Evolutionary conservation across 2,888 invertebrate species (phyloP), one percentile per base, ranked within the genome.

Genomic region (Muscina levida): DNA sequence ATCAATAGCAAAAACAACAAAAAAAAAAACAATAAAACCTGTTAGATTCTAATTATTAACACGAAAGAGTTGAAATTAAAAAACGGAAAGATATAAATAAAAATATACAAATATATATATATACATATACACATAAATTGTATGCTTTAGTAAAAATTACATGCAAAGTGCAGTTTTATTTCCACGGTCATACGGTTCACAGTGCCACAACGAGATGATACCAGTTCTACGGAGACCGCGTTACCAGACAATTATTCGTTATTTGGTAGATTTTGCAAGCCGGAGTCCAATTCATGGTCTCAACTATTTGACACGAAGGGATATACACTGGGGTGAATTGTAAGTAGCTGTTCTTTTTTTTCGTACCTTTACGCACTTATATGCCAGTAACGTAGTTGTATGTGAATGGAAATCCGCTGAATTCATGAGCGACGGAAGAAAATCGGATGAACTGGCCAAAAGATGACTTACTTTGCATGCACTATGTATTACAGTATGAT

Each of bases 241-340:
- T 56, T 37, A 57, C 0, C 82, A 82, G 65, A 65, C 13, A 0
- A n/a, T 57, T 56, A 44, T 80, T 42, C 53, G 75, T 15, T 80
- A 65, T 71, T 19, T 73, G 10, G 62, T 71, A 10, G 75, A 78
- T 73, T 78, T 80, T 44, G 39, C 53, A 13, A 70, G 70, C 15
- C 19, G 71, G 37, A 75, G 51, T 56, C 42, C 70, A 2, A 42
- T 75, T 22, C 79, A 79, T 66, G 78, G 80, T 53, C 13, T 70
- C 15, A 48, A 51, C 3, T 79, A 82, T 65, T 57, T 80, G 44
- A 39, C 77, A 15, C 72, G 66, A 53, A 65, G 17, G 8, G 37
- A 67, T 26, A 75, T 78, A 19, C 82, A 73, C 57, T 80, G 72
- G 75, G 31, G 48, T 22, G 77, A 80, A 62, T 67, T 82, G 79